Percentiles rank a stretch among this genome's conserved stretches.
phyloP scores from a whole-genome alignment of 2,888 invertebrate genomes.

The Cyclophora punctaria region DNA sequence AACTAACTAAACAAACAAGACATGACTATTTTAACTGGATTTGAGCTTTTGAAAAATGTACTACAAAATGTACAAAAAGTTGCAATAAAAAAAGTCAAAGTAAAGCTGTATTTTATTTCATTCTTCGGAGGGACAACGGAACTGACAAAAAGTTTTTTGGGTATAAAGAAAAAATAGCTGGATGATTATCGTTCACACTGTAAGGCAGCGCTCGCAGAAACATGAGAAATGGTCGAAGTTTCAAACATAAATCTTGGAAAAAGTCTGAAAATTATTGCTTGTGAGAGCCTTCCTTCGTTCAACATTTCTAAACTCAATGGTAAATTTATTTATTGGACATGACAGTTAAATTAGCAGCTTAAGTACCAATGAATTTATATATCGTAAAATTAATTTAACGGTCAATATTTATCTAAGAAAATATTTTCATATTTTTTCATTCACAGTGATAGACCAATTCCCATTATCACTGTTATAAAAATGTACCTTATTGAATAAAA shows the following conservation, averaged over 20 bases:
- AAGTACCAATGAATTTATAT: no score
- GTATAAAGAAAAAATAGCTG: constrained; percentile 36
- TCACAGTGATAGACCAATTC: no score
- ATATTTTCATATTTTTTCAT: no score
- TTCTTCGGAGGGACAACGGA: constrained; percentile 25
- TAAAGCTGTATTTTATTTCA: constrained; percentile 23
- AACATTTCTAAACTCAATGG: constrained; percentile 22
- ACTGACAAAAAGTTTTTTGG: constrained; percentile 36
- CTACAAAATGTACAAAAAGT: constrained; percentile 12
- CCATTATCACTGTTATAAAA: no score
- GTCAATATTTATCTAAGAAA: no score
- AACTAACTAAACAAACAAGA: constrained; percentile 1
- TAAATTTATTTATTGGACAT: constrained; percentile 9
- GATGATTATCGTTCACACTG: constrained; percentile 68
- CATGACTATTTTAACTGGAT: neutral
- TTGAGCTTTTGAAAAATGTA: neutral
- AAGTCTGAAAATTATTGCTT: constrained; percentile 62
- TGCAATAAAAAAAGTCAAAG: constrained; percentile 25
- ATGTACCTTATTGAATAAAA: no score
- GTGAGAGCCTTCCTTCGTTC: constrained; percentile 39
- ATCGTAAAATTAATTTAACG: no score
- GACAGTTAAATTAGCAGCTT: no score
- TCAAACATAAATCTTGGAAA: constrained; percentile 66
- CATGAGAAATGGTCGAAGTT: constrained; percentile 68
- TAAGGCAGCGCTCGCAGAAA: constrained; percentile 39